phyloP scores from a whole-genome alignment of 2,797 vertebrate genomes.

The Myotis planiceps region DNA sequence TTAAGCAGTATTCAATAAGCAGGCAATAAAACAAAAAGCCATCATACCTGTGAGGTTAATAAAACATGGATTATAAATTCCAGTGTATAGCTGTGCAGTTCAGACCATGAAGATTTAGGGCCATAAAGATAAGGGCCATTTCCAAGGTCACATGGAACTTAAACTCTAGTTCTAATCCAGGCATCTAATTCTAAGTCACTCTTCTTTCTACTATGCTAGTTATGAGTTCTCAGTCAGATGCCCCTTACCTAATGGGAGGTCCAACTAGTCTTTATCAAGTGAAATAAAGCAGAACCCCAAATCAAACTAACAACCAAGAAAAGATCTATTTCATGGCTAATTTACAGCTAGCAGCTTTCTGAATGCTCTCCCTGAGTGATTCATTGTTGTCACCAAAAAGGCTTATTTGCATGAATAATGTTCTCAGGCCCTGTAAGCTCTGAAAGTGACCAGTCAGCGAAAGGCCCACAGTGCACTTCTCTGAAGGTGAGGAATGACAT shows the following conservation, averaged over 20 bases:
- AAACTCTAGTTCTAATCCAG: not conserved
- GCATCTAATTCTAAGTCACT: not conserved
- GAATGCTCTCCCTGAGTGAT: not conserved
- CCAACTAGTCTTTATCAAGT: not conserved
- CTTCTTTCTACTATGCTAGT: not conserved
- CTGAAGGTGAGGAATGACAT: not conserved
- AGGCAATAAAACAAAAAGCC: not conserved
- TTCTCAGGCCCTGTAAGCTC: not conserved
- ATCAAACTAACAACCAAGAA: not conserved
- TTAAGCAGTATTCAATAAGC: not conserved
- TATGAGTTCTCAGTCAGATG: not conserved
- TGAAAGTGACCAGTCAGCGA: not conserved
- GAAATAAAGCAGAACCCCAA: not conserved
- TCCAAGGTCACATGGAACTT: not conserved
- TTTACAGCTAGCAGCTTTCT: not conserved
- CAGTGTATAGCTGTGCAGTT: not conserved
- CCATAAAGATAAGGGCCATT: not conserved
- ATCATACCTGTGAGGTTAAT: not conserved
- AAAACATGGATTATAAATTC: not conserved
- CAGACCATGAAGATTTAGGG: not conserved
- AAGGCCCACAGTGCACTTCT: not conserved
- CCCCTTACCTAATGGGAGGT: not conserved
- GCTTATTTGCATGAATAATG: not conserved
- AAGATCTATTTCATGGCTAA: not conserved
- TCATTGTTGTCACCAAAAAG: not conserved